Base-by-base conservation (phyloP, 2,888 invertebrate genomes). In the Acronicta psi region DNA sequence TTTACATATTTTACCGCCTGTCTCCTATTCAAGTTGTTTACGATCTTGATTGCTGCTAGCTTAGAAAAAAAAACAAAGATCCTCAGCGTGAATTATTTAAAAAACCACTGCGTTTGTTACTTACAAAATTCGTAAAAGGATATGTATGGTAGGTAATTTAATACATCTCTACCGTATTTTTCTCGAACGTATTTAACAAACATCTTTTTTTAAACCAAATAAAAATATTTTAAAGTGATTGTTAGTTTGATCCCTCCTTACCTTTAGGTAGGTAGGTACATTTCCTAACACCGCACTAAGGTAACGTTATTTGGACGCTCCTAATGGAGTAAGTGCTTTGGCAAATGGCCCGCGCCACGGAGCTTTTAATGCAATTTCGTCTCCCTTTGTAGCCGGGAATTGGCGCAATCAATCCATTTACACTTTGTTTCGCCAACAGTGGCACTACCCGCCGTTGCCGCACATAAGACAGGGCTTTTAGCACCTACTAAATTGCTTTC, bases 401-500 rank as follows among this genome's bases (percentile, higher is more conserved):
- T 94, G 94, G 88, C 87, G 90, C 94, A 94, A 94, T 94, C 94
- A 94, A 92, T 94, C 93, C 94, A 94, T 94, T 94, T 94, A 93
- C 93, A 93, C 94, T 94, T 92, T 94, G 94, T 94, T 94, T 94
- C 94, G 90, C 89, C 89, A 92, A 91, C 91, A 91, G 85, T 80
- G 83, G 71, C 77, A 79, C 80, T 80, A 73, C 69, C 68, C 72
- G 72, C 69, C 73, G 66, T 70, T 77, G 80, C 82, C 77, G 79
- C 83, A 82, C 75, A 66, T 62, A 79, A 79, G 80, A 79, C 75
- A 79, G 70, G 47, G 88, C 90, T 92, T 91, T 91, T 89, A 91
- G 86, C 82, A 80, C 75, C 82, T 82, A 81, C 81, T 79, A 87
- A 87, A 87, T 88, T 86, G 82, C 77, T 82, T 70, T 76, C 74